phyloP scores from a whole-genome alignment of 2,797 vertebrate species.

The Sebastes trivittatus region DNA sequence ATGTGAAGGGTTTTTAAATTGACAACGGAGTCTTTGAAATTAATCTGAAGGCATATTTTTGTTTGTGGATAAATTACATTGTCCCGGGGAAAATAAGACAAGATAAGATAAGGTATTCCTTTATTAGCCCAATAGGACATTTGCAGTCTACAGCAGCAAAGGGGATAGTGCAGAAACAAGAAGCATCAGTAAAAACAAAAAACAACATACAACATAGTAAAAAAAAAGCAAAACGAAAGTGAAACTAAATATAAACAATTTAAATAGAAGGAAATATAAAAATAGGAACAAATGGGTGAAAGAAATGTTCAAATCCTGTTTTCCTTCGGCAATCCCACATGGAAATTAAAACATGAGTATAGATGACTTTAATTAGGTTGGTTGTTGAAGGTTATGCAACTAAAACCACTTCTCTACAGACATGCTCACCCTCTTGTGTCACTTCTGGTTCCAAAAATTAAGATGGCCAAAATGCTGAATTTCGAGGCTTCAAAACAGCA shows the following conservation, averaged over 20 bases:
- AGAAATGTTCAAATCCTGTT: background rate
- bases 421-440: background rate
- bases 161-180: too few species aligned
- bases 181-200: too few species aligned
- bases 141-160: too few species aligned
- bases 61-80: background rate
- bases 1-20: background rate
- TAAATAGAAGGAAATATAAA: too few species aligned
- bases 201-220: too few species aligned
- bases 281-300: background rate
- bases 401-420: background rate
- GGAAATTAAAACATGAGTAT: background rate
- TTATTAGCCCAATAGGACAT: too few species aligned
- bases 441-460: background rate
- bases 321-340: background rate
- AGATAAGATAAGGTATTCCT: too few species aligned
- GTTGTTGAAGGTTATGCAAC: background rate
- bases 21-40: background rate
- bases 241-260: too few species aligned
- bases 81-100: background rate
- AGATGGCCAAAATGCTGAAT: background rate
- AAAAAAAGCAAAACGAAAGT: too few species aligned
- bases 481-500: background rate
- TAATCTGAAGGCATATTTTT: background rate
- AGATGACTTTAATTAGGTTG: background rate